These are phyloP conservation scores for Caenorhabditis sp. DNA, from an alignment of 2,888 invertebrate genomes.

Conservation along the genomic window DNA sequence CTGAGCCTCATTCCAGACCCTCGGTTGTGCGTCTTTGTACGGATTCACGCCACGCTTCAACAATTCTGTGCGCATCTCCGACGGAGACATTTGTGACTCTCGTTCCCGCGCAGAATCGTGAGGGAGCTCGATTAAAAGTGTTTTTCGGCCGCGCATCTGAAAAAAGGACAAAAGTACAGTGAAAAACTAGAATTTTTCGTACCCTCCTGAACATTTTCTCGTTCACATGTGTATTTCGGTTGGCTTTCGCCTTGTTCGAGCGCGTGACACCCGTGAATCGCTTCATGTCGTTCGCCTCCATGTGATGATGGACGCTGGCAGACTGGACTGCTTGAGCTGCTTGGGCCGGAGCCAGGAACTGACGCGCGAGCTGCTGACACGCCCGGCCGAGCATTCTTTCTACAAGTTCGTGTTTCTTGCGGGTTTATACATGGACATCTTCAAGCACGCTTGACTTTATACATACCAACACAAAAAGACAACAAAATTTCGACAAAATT, in stretches of 20 bases:
- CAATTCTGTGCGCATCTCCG: constrained; percentile 69
- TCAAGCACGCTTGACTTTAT: too few species aligned
- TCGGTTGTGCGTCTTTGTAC: constrained; percentile 72
- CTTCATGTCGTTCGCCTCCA: constrained; percentile 69
- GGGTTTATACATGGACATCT: too few species aligned
- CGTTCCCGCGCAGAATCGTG: constrained; percentile 69
- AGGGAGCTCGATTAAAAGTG: constrained; percentile 72
- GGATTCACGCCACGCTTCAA: constrained; percentile 73
- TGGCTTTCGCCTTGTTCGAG: constrained; percentile 73
- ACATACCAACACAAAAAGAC: too few species aligned
- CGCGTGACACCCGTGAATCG: constrained; percentile 70
- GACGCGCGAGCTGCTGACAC: constrained; percentile 31
- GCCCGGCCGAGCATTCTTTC: constrained; percentile 56
- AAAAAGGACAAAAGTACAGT: constrained; percentile 39
- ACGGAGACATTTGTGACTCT: constrained; percentile 65
- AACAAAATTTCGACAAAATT: background rate
- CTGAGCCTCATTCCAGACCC: constrained; percentile 76
- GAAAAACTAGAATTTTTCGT: background rate
- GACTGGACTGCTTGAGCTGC: constrained; percentile 45
- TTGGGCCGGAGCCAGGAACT: constrained; percentile 26
- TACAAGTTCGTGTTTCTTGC: too few species aligned
- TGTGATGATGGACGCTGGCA: constrained; percentile 75
- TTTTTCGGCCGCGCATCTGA: constrained; percentile 76
- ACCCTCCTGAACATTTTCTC: constrained; percentile 75
- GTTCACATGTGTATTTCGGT: constrained; percentile 77